A percentile compares a stretch with the other conserved stretches of the same genome.
Conservation (phyloP, 1,140 invertebrate species). For the Leucophenga varia region DNA sequence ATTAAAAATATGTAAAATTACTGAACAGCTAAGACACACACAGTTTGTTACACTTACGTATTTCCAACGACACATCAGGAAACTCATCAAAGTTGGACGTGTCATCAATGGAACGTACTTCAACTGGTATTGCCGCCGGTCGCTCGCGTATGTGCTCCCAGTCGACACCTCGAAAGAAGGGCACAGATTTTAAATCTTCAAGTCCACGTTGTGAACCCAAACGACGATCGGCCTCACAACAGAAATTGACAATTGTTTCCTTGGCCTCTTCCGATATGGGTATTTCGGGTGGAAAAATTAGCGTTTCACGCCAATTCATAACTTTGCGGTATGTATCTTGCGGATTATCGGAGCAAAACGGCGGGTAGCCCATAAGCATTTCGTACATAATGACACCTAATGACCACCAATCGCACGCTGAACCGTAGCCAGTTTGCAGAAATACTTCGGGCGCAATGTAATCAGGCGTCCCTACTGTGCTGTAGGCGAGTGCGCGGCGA, state of each 20-base stretch:
- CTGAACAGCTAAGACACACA: too few relatives aligned
- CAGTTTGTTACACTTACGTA: constrained; percentile 89
- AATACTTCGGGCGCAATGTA: constrained; percentile 96
- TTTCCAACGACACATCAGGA: constrained; percentile 97
- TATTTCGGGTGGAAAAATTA: constrained; percentile 98
- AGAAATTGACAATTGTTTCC: constrained; percentile 86
- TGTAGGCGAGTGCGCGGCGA: constrained; percentile 87
- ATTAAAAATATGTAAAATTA: too few relatives aligned
- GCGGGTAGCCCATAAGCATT: constrained; percentile 99
- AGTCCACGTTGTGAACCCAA: constrained; percentile 88
- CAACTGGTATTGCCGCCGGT: constrained; percentile 95
- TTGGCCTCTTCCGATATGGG: constrained; percentile 94
- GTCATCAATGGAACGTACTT: constrained; percentile 92
- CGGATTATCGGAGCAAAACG: constrained; percentile 98
- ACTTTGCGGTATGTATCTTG: constrained; percentile 99
- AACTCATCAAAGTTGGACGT: constrained; percentile 99
- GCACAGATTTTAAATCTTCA: constrained; percentile 81
- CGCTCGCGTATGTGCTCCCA: constrained; percentile 96
- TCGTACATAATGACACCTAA: constrained; percentile 99
- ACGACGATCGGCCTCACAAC: constrained; percentile 89
- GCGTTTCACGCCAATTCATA: constrained; percentile 98
- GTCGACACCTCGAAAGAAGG: constrained; percentile 91
- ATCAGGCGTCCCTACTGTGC: constrained; percentile 98
- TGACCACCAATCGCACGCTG: constrained; percentile 99
- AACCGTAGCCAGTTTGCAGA: constrained; percentile 95